phyloP scores from a whole-genome alignment of 2,113 vertebrate genomes.

The Oncorhynchus gorbuscha region DNA sequence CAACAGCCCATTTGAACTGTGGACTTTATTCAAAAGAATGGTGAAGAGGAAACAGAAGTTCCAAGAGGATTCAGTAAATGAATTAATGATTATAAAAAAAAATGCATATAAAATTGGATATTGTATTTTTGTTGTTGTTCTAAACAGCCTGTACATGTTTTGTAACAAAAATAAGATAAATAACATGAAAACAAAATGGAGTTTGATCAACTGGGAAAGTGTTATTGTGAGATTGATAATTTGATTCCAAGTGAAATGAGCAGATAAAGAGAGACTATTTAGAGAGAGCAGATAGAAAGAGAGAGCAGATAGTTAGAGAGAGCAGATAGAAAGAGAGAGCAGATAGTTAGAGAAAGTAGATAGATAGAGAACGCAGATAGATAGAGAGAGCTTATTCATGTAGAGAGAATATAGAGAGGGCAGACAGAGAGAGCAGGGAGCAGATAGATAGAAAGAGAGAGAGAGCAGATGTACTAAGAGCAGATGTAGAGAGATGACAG shows the following conservation, averaged over 20 bases:
- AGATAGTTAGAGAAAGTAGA: no score
- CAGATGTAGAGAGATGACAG: no score
- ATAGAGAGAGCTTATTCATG: no score
- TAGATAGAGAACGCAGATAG: no score
- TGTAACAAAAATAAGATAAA: slow-evolving; percentile 70
- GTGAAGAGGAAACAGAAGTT: slow-evolving; percentile 61
- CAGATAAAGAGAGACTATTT: no score
- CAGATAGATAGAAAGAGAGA: no score
- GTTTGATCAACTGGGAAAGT: slow-evolving; percentile 58
- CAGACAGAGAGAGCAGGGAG: no score
- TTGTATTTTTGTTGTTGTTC: slow-evolving; percentile 79
- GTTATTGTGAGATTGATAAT: slow-evolving; percentile 52
- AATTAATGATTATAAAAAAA: slow-evolving; percentile 56
- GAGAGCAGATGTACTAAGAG: no score
- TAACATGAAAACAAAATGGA: slow-evolving; percentile 62
- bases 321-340: no score
- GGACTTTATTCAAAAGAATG: slow-evolving; percentile 52
- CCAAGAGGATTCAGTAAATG: slow-evolving; percentile 56
- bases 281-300: no score
- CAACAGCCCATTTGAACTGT: slow-evolving; percentile 49
- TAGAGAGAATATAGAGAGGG: no score
- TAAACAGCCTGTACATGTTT: slow-evolving; percentile 78
- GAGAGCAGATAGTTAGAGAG: no score
- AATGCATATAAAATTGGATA: slow-evolving; percentile 68
- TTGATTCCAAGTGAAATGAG: background rate